Conservation (phyloP, 1,140 invertebrate genomes). For the Bombus confusus region DNA sequence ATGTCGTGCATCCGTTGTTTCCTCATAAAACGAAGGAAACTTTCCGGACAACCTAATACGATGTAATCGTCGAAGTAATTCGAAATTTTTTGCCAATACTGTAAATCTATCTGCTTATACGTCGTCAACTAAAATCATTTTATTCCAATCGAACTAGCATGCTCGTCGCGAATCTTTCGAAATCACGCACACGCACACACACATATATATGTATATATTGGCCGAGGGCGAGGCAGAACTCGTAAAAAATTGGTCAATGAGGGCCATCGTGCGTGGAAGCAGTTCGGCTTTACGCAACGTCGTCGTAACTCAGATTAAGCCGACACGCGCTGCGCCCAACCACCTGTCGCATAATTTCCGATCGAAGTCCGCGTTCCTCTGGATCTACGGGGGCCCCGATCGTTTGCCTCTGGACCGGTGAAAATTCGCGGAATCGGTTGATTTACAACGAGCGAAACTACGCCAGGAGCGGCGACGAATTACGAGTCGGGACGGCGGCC, state of each 20-base stretch:
- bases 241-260: conserved; percentile 41
- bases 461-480: neutral
- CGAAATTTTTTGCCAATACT: rapidly evolving
- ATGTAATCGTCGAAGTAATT: too few relatives aligned
- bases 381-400: conserved; percentile 18
- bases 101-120: neutral
- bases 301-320: conserved; percentile 61
- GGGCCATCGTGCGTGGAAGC: conserved; percentile 5
- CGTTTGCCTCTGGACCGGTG: conserved; percentile 9
- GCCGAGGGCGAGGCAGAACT: neutral
- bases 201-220: neutral
- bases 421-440: conserved; percentile 42
- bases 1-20: too few relatives aligned
- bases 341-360: conserved; percentile 63
- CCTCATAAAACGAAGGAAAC: too few relatives aligned
- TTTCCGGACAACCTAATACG: too few relatives aligned
- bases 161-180: neutral
- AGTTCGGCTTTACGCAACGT: conserved; percentile 46
- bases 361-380: conserved; percentile 29
- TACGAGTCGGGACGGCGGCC: neutral
- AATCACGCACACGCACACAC: neutral
- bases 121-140: neutral
- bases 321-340: conserved; percentile 26
- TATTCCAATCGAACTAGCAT: neutral
- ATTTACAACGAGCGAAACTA: neutral